Conservation (phyloP, 2,888 invertebrate species). For the Tipula vernalis region DNA sequence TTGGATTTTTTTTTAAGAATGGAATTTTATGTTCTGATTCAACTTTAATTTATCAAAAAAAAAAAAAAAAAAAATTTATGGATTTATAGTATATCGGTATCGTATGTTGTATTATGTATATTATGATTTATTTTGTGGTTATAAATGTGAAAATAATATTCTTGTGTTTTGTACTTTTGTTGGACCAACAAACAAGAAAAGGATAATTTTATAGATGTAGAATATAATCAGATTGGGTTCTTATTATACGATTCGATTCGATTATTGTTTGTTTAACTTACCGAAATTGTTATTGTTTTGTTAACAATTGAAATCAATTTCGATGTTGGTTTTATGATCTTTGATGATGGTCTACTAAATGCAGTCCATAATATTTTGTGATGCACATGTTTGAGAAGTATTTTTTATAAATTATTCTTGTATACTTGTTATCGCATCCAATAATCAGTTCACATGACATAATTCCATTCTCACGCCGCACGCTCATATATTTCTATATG, state of each 20-base stretch:
- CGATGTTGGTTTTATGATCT: neutral
- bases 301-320: neutral
- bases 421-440: neutral
- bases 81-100: neutral
- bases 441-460: neutral
- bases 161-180: neutral
- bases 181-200: neutral
- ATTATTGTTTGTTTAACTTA: neutral
- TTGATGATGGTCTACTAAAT: neutral
- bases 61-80: neutral
- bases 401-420: neutral
- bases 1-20: neutral
- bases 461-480: neutral
- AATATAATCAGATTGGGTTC: neutral
- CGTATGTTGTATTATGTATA: neutral
- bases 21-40: neutral
- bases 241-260: neutral
- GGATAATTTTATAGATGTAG: neutral
- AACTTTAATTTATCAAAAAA: neutral
- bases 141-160: neutral
- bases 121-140: neutral
- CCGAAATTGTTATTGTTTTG: neutral
- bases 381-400: neutral
- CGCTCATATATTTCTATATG: neutral
- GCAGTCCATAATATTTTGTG: neutral